Evolutionary conservation across 2,888 invertebrate species (phyloP), one percentile per base, ranked within the genome.

Genomic region (Gisinianus flammeolus): DNA sequence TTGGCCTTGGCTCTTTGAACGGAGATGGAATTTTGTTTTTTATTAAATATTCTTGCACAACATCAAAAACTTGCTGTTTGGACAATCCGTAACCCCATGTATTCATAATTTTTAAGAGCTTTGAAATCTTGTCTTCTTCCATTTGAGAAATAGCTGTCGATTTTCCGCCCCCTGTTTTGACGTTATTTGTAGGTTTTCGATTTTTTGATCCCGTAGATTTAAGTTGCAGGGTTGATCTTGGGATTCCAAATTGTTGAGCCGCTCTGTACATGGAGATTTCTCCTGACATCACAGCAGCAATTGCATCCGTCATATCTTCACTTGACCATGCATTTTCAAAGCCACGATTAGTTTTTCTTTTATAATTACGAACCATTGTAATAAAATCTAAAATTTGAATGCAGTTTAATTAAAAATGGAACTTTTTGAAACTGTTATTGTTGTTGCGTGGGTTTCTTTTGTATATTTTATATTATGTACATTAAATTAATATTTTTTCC

Each of bases 1-100:
- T 72, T 22, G 80, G 80, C 26, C 72, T 58, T 5, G 24, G 35
- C 26, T 75, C 56, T 28, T 75, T 62, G 71, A 58, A 80, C 64
- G 31, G 58, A 58, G 24, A 26, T 33, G n/a, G 30, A 5, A 71
- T 5, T 4, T 71, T 44, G 22, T 56, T 56, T 12, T 8, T 56
- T 4, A 5, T 12, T 6, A 22, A 6, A n/a, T 12, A 56, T n/a
- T 56, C 56, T 22, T 56, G 8, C 10, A 56, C n/a, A 12, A n/a
- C 4, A n/a, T 56, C 56, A 5, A 56, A 56, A n/a, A 56, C 56
- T 56, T 56, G n/a, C 4, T 56, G n/a, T 56, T 56, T 56, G 56
- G 56, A 56, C 22, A 56, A 56, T 56, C 56, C 56, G 56, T 12
- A 56, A 10, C 56, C 56, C 56, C 56, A 56, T n/a, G 8, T 56